Conservation (phyloP, 2,113 vertebrate species). For the Protobothrops mucrosquamatus region DNA sequence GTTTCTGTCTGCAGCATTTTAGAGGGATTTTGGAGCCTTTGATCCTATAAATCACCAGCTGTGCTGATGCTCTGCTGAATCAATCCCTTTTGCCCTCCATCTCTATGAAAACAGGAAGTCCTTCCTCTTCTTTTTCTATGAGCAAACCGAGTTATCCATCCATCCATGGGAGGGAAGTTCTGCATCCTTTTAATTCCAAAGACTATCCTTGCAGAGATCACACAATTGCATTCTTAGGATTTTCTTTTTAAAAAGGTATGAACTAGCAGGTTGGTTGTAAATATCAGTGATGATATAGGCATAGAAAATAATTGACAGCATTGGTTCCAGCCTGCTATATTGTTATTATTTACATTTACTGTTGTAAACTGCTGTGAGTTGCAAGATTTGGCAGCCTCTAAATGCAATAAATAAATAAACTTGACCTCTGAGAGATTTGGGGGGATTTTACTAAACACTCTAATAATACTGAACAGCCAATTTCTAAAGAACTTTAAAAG, state of each 20-base stretch:
- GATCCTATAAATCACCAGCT: neutral
- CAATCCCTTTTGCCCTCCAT: neutral
- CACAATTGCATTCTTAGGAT: neutral
- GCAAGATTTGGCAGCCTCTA: neutral
- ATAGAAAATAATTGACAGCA: neutral
- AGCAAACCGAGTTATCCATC: neutral
- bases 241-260: neutral
- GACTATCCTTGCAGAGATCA: neutral
- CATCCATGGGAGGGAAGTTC: neutral
- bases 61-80: neutral
- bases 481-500: neutral
- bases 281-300: neutral
- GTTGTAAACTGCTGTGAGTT: neutral
- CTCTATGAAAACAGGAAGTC: neutral
- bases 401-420: neutral
- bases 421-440: neutral
- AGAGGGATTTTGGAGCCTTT: neutral
- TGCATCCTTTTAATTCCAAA: neutral
- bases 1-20: neutral
- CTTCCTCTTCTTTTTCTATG: neutral
- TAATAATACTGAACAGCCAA: neutral
- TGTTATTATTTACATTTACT: neutral
- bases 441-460: neutral
- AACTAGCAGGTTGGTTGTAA: neutral
- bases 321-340: neutral